These are phyloP conservation scores for Mionectes olivaceus DNA, from an alignment of 2,797 vertebrate species.

Conservation along the genomic window DNA sequence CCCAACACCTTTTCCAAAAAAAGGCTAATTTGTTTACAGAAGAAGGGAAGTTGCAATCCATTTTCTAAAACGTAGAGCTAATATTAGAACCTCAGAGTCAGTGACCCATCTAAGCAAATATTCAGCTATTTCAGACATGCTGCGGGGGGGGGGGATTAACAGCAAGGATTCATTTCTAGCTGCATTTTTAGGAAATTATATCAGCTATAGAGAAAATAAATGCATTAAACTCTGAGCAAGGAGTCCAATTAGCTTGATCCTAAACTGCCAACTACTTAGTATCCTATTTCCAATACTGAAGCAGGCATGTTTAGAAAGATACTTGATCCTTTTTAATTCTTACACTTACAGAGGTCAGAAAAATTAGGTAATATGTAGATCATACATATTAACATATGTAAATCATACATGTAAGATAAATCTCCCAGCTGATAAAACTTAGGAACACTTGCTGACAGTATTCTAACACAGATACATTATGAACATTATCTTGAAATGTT, in stretches of 20 bases:
- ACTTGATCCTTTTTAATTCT: background rate
- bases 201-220: background rate
- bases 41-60: background rate
- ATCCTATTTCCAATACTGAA: background rate
- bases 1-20: background rate
- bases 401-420: background rate
- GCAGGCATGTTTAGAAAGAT: background rate
- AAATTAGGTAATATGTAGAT: background rate
- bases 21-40: background rate
- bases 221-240: background rate
- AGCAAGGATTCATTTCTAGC: background rate
- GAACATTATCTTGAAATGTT: background rate
- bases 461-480: background rate
- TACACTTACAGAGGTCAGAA: background rate
- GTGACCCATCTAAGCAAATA: background rate
- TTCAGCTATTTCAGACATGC: background rate
- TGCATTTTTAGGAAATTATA: background rate
- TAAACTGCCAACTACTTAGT: background rate
- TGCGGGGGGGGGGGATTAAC: fast-evolving
- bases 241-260: background rate
- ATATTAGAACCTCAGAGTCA: background rate
- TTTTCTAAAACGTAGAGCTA: background rate
- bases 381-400: background rate
- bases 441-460: background rate
- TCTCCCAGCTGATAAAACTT: background rate